These are phyloP conservation scores for Capricornis sumatraensis DNA, from an alignment of 2,113 vertebrate species.

Conservation along the genomic window DNA sequence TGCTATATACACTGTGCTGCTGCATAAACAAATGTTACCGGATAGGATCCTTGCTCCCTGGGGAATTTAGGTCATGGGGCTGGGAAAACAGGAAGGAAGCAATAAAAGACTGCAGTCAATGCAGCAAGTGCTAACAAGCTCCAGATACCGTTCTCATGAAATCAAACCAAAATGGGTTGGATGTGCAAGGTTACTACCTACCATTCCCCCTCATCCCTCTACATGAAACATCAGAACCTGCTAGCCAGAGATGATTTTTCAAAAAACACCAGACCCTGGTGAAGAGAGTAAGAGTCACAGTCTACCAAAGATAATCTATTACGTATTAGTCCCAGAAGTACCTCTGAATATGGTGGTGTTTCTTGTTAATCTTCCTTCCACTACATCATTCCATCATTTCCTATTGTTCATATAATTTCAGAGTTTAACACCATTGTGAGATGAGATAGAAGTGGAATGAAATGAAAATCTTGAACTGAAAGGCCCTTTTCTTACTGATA, in stretches of 20 bases:
- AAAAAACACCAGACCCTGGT: neutral
- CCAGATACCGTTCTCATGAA: neutral
- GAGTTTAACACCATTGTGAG: neutral
- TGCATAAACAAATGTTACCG: neutral
- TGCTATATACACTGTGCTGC: neutral
- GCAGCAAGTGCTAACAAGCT: neutral
- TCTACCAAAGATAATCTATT: neutral
- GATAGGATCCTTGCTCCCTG: neutral
- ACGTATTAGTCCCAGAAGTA: neutral
- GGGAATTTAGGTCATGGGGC: neutral
- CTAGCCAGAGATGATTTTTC: neutral
- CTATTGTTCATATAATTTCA: neutral
- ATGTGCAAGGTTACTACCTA: neutral
- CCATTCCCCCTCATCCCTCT: neutral
- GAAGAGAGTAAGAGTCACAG: neutral
- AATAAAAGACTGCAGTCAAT: neutral
- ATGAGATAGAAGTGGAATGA: neutral
- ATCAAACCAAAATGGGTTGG: neutral
- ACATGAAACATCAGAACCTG: neutral
- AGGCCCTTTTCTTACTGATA: neutral
- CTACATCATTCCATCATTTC: neutral
- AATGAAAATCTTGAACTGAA: neutral
- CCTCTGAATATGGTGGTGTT: neutral
- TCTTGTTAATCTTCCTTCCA: neutral
- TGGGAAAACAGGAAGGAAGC: neutral